Percentiles rank a stretch among this genome's conserved stretches.
Conservation (phyloP, 2,797 vertebrate species). For the Odontamblyopus lacepedii region DNA sequence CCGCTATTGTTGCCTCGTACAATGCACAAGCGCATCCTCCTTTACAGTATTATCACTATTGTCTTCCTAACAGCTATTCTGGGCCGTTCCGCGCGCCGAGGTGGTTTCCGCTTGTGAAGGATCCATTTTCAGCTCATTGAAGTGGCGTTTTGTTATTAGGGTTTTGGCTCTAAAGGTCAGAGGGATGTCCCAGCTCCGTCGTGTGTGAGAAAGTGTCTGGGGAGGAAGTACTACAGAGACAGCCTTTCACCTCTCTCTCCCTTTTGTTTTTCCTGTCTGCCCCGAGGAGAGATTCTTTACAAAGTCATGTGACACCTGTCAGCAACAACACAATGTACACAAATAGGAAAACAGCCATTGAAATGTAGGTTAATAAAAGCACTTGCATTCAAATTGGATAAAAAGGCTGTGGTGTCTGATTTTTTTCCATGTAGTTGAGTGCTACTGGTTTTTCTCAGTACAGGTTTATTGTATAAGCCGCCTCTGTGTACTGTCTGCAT, state of each 20-base stretch:
- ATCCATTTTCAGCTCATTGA: constrained; percentile 77
- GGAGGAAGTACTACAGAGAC: constrained; percentile 56
- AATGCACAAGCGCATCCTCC: constrained; percentile 68
- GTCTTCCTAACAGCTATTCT: constrained; percentile 66
- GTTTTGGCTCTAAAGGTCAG: constrained; percentile 71
- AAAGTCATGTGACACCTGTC: constrained; percentile 12
- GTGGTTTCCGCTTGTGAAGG: constrained; percentile 69
- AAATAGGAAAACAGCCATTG: background rate
- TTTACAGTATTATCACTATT: constrained; percentile 53
- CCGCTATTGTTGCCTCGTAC: constrained; percentile 69
- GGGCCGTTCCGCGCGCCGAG: constrained; percentile 54
- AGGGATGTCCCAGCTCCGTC: constrained; percentile 52
- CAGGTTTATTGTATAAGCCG: too few species aligned
- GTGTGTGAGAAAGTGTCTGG: constrained; percentile 34
- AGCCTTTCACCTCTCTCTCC: constrained; percentile 56
- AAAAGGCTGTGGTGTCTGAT: background rate
- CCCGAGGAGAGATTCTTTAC: constrained; percentile 50
- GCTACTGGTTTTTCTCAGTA: too few species aligned
- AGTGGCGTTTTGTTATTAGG: constrained; percentile 70
- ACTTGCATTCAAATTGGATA: background rate
- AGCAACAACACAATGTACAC: background rate
- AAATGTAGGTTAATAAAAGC: background rate
- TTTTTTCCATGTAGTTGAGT: too few species aligned
- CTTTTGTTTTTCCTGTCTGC: constrained; percentile 47
- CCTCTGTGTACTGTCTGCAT: too few species aligned